Evolutionary conservation across 2,797 vertebrate species (phyloP).

Genomic region (Lophotriccus pileatus): DNA sequence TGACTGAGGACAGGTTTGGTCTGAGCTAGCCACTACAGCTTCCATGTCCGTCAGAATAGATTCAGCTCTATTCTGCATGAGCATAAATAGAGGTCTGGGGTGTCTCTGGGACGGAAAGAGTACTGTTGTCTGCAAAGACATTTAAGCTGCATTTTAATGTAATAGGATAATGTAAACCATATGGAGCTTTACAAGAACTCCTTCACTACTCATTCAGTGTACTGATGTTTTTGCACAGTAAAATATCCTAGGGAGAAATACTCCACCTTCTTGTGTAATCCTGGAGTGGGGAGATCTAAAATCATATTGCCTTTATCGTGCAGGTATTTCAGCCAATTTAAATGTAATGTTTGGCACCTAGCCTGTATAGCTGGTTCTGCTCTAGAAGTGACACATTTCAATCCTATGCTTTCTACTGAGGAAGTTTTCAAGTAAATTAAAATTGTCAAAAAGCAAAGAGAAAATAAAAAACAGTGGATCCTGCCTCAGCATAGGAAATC

Average conservation of each 20-base stretch:
- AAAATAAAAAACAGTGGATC: not conserved
- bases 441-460: not conserved
- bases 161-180: not conserved
- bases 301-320: not conserved
- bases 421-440: not conserved
- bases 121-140: not conserved
- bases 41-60: rapidly evolving
- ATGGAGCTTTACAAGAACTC: not conserved
- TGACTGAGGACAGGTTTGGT: rapidly evolving
- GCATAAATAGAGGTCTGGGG: not conserved
- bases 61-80: not conserved
- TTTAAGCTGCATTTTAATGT: not conserved
- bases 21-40: not conserved
- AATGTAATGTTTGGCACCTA: not conserved
- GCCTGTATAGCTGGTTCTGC: not conserved
- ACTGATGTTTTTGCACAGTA: not conserved
- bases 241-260: not conserved
- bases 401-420: not conserved
- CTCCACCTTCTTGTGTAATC: not conserved
- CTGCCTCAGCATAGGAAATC: not conserved
- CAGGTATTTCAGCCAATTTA: not conserved
- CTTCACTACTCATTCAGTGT: not conserved
- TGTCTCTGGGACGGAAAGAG: not conserved
- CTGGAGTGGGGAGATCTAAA: not conserved
- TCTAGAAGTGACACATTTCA: not conserved